Evolutionary conservation across 2,888 invertebrate genomes (phyloP).

Genomic region (Acrobeloides nanus): DNA sequence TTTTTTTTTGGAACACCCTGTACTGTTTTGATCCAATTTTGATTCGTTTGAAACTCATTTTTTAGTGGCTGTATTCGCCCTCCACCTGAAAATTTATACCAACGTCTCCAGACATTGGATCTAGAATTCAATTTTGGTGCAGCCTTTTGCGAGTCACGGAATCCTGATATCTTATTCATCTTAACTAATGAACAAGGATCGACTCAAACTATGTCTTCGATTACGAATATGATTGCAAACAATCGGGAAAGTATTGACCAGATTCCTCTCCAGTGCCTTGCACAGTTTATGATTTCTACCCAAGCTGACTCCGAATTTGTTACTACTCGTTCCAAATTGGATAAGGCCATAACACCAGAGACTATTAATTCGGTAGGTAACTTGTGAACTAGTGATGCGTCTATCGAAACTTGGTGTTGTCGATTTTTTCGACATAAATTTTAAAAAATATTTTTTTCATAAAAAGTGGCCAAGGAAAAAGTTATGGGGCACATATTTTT

Average conservation of each 20-base stretch:
- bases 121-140: slow-evolving; percentile 7
- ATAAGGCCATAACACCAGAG: background rate
- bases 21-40: too few relatives aligned
- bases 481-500: too few relatives aligned
- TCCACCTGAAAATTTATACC: slow-evolving; percentile 5
- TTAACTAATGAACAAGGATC: slow-evolving; percentile 12
- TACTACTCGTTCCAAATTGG: too few relatives aligned
- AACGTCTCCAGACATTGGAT: slow-evolving; percentile 9
- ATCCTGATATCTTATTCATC: slow-evolving; percentile 15
- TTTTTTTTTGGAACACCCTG: too few relatives aligned
- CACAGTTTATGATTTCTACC: slow-evolving; percentile 10
- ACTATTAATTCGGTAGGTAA: slow-evolving; percentile 1
- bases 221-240: background rate
- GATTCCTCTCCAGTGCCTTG: background rate
- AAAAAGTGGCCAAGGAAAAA: too few relatives aligned
- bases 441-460: background rate
- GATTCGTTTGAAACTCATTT: background rate
- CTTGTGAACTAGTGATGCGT: background rate
- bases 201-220: slow-evolving; percentile 2
- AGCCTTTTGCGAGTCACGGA: slow-evolving; percentile 3
- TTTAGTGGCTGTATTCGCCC: slow-evolving; percentile 4
- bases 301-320: too few relatives aligned
- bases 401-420: background rate
- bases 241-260: slow-evolving; percentile 5
- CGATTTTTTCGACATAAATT: background rate